These are phyloP conservation scores for Matsumyia berberina DNA, from an alignment of 2,888 invertebrate species.

Conservation along the genomic window DNA sequence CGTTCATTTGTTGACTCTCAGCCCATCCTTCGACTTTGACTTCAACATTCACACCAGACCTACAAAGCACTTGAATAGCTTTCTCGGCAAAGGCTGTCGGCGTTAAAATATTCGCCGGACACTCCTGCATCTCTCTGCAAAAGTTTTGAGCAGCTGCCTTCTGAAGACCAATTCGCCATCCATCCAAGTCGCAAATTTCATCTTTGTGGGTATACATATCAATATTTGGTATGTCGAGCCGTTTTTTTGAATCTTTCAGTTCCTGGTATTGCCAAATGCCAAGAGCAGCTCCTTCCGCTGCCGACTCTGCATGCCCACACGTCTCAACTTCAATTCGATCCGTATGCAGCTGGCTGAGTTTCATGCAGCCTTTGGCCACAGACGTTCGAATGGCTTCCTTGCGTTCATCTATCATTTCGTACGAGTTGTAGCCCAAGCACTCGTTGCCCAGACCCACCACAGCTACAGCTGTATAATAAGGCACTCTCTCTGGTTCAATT, in stretches of 20 bases:
- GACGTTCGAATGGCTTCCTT: slow-evolving; percentile 91
- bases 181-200: slow-evolving; percentile 88
- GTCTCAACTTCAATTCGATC: slow-evolving; percentile 89
- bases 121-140: slow-evolving; percentile 90
- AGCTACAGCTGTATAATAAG: slow-evolving; percentile 87
- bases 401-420: slow-evolving; percentile 90
- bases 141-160: slow-evolving; percentile 93
- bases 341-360: slow-evolving; percentile 86
- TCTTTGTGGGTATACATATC: slow-evolving; percentile 86
- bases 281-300: slow-evolving; percentile 91
- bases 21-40: slow-evolving; percentile 88
- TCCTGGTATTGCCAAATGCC: slow-evolving; percentile 89
- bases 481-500: slow-evolving; percentile 85
- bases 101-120: slow-evolving; percentile 91
- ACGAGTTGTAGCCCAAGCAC: slow-evolving; percentile 87
- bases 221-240: slow-evolving; percentile 79
- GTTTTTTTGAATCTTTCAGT: slow-evolving; percentile 79
- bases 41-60: slow-evolving; percentile 83
- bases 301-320: slow-evolving; percentile 90
- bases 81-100: slow-evolving; percentile 91
- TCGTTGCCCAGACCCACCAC: slow-evolving; percentile 90
- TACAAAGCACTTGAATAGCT: slow-evolving; percentile 84
- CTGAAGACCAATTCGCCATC: slow-evolving; percentile 89
- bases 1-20: slow-evolving; percentile 91
- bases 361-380: slow-evolving; percentile 87